These are phyloP conservation scores for Lamellibrachia satsuma DNA, from an alignment of 2,888 invertebrate species.

Conservation along the genomic window DNA sequence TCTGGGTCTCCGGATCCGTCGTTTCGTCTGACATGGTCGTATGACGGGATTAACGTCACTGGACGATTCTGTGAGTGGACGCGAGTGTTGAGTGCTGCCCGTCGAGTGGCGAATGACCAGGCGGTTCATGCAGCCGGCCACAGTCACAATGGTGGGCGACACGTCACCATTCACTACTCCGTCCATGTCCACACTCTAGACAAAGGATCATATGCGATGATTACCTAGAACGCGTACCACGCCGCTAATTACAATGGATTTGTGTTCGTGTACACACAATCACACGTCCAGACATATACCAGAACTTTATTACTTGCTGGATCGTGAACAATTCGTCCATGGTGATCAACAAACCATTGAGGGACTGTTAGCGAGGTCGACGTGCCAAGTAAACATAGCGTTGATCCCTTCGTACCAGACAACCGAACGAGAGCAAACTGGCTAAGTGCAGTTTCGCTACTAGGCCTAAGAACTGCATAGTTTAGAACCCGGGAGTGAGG, in stretches of 20 bases:
- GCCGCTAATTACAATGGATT: neutral
- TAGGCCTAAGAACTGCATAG: neutral
- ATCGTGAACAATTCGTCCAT: neutral
- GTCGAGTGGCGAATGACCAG: neutral
- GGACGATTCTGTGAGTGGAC: neutral
- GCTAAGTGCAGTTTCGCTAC: neutral
- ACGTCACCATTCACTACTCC: neutral
- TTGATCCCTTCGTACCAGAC: neutral
- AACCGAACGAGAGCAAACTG: neutral
- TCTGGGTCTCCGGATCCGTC: constrained; percentile 31
- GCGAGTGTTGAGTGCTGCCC: neutral
- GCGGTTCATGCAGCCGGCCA: neutral
- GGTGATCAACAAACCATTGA: neutral
- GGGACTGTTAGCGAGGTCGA: neutral
- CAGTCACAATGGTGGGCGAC: neutral
- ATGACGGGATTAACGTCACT: neutral
- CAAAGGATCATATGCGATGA: neutral
- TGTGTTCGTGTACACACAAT: neutral
- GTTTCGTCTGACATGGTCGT: constrained; percentile 33
- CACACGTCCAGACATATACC: neutral
- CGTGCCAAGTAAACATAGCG: neutral
- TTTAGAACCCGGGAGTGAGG: too few relatives aligned
- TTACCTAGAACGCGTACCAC: neutral
- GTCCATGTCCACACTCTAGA: neutral
- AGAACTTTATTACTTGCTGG: neutral